Conservation (phyloP, 1,140 invertebrate genomes). For the Plutomurus gul region DNA sequence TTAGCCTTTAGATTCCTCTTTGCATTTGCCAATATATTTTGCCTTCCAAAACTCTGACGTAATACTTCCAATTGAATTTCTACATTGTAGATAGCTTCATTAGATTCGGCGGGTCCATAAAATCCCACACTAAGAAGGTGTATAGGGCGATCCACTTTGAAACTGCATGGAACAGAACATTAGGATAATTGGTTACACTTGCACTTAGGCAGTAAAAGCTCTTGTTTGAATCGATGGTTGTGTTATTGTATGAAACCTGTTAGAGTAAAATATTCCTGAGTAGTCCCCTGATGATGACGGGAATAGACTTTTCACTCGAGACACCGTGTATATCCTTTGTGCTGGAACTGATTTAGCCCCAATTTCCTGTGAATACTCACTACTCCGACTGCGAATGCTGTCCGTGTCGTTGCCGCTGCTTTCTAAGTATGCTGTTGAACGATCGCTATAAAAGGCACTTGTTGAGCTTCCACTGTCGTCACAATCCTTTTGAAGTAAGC, state of each 20-base stretch:
- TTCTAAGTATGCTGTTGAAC: too few species aligned
- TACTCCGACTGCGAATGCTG: too few species aligned
- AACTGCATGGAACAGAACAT: neutral
- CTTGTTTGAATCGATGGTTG: neutral
- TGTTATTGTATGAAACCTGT: neutral
- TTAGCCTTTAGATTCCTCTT: neutral
- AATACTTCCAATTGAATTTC: constrained; percentile 5
- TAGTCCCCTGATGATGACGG: neutral
- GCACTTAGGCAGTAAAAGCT: neutral
- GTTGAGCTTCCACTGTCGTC: too few species aligned
- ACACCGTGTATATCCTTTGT: neutral
- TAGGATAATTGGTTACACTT: neutral
- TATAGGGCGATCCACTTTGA: neutral
- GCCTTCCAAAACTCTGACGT: too few species aligned
- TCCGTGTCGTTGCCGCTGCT: too few species aligned
- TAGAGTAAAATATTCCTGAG: constrained; percentile 7
- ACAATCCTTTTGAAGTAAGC: too few species aligned
- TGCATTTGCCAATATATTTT: neutral
- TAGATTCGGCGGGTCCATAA: neutral
- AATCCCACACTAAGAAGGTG: neutral
- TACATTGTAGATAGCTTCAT: neutral
- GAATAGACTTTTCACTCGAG: neutral
- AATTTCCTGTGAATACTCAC: too few species aligned
- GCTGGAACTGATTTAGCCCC: too few species aligned
- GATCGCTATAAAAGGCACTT: too few species aligned